Base-by-base conservation (phyloP, 2,797 vertebrate genomes). In the Tragopan temminckii region DNA sequence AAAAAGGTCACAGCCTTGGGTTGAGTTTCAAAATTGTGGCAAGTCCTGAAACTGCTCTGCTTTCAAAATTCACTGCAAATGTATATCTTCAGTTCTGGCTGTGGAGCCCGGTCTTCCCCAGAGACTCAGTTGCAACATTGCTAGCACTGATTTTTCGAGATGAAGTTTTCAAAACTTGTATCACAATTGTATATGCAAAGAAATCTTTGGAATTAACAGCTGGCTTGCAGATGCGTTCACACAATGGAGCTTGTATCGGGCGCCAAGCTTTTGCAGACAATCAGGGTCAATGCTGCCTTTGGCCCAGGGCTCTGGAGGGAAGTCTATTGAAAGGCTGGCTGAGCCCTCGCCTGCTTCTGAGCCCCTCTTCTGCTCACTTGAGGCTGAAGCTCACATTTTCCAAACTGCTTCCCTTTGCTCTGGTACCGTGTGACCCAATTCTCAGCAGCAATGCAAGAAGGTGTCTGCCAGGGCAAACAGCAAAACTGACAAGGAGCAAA, bases 141-240 rank as follows among this genome's bases (percentile, higher is more conserved):
- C 59, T 88, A 70, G 57, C 52, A 24, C 52, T 61, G 59, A 79
- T 70, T 85, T 94, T 86, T 90, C 88, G 74, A 79, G 80, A 88
- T 70, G 23, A n/a, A 13, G 63, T 86, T 94, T 89, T 93, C 71
- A 85, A 81, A 94, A 46, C 79, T 90, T 53, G 72, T 87, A 82
- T 91, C 86, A 89, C 87, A 67, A 59, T 67, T 95, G 80, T 93
- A 40, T 79, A 81, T 40, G 80, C 70, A 68, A 67, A 74, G 52
- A 78, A 75, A 57, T 19, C 69, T 59, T 92, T 67, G 90, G 79
- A 76, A 76, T 92, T 80, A 95, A 63, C 93, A 96, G 93, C 92
- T 95, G 93, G 88, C 83, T 86, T 70, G 82, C 94, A 96, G 82
- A 85, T 86, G 89, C 62, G 20, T 67, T 95, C 91, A 50, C 59